A percentile compares a stretch with the other conserved stretches of the same genome.
These are phyloP conservation scores for Pediacus dermestoides DNA, from an alignment of 2,888 invertebrate species.

Conservation along the genomic window DNA sequence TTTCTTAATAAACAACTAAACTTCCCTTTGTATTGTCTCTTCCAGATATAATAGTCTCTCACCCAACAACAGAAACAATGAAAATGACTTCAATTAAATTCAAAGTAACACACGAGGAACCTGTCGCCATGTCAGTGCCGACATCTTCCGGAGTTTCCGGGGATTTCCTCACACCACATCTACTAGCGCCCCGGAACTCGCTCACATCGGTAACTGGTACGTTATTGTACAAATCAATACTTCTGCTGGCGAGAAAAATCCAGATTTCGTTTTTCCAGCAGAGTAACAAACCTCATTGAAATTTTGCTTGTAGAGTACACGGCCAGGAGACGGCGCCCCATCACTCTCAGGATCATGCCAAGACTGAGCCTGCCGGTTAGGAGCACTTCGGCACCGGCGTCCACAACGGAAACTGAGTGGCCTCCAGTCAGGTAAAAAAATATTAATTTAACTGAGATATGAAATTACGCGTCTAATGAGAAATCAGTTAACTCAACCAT, in stretches of 20 bases:
- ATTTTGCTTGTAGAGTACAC: conserved; percentile 51
- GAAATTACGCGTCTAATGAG: too few relatives aligned
- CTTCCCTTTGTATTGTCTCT: too few relatives aligned
- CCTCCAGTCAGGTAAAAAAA: conserved; percentile 47
- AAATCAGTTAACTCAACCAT: too few relatives aligned
- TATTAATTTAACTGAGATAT: too few relatives aligned
- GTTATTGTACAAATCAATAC: too few relatives aligned
- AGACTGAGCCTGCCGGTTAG: conserved; percentile 52
- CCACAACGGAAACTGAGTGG: conserved; percentile 51
- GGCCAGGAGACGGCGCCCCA: conserved; percentile 51
- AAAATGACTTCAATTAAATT: conserved; percentile 40
- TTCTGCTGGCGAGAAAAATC: too few relatives aligned
- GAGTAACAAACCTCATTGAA: too few relatives aligned
- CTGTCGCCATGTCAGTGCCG: conserved; percentile 29
- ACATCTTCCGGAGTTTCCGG: conserved; percentile 25
- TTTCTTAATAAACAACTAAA: too few relatives aligned
- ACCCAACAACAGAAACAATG: too few relatives aligned
- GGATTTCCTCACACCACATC: conserved; percentile 49
- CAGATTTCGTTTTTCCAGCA: too few relatives aligned
- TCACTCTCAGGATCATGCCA: conserved; percentile 53
- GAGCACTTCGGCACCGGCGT: conserved; percentile 50
- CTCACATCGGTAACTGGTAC: conserved; percentile 51
- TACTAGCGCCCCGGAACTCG: conserved; percentile 51
- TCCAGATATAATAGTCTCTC: too few relatives aligned
- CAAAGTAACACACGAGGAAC: conserved; percentile 39